Evolutionary conservation across 2,797 vertebrate genomes (phyloP), one percentile per base, ranked within the genome.

Genomic region (Poeciliopsis gracilis): DNA sequence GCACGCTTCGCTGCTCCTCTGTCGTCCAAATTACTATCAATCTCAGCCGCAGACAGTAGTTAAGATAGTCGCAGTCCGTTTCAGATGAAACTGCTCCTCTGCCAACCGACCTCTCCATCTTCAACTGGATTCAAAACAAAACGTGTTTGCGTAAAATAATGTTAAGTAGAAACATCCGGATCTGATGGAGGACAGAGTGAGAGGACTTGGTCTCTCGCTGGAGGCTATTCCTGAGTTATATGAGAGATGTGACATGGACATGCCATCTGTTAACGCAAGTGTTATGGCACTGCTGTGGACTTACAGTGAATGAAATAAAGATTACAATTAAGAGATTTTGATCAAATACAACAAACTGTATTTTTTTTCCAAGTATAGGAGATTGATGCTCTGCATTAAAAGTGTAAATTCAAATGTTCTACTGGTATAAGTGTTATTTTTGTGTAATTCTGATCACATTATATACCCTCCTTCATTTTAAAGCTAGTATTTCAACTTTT

Each of bases 1-100:
- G 38, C 82, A 76, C 4, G 82, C 89, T 77, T 49, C 82, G 12
- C 70, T 30, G 82, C 81, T 45, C 81, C 86, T 82, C 82, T 66
- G 5, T 80, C 76, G 13, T 82, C 86, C 78, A 75, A 57, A 38
- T 83, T 73, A 63, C 85, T 63, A 88, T 90, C 89, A 84, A 77
- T 92, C 87, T 89, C 86, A 77, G 78, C 72, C 63, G 74, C 70
- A 70, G 82, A 51, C 69, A 9, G 28, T 80, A 43, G 75, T 80
- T 83, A 72, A 77, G 82, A 81, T 77, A 49, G 63, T 72, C 85
- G 2, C 38, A 61, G 77, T 82, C 77, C 66, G 55, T 76, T n/a
- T 72, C 67, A 76, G 74, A 75, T 73, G 77, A 53, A 71, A 38
- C 4, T 41, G 71, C 45, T 28, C 36, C 57, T 28, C 51, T 69